A percentile compares a stretch with the other conserved stretches of the same genome.
phyloP scores from a whole-genome alignment of 1,140 invertebrate species.

The Asobara japonica region DNA sequence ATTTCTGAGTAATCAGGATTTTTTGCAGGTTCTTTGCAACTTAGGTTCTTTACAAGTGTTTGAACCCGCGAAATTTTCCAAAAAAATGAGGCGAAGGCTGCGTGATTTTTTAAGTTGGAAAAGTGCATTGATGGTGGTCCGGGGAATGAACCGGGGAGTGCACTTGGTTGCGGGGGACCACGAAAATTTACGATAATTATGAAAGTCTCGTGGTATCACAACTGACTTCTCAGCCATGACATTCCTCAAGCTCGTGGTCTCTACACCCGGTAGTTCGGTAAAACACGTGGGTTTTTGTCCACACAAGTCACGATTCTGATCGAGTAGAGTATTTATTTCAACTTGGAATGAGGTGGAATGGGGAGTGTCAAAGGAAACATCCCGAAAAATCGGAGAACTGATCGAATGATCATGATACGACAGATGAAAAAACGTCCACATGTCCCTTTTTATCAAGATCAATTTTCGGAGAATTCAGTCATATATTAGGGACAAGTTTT shows the following conservation, averaged over 20 bases:
- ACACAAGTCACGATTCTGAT: constrained; percentile 21
- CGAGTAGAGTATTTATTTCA: background rate
- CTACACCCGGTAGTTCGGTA: constrained; percentile 7
- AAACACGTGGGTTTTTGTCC: background rate
- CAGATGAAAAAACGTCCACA: background rate
- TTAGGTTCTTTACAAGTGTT: too few species aligned
- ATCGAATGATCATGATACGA: background rate
- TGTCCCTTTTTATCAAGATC: background rate
- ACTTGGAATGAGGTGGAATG: background rate
- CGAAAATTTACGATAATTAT: background rate
- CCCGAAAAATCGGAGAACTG: background rate
- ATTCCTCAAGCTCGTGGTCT: constrained; percentile 17
- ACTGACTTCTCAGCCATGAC: background rate
- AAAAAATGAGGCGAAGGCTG: too few species aligned
- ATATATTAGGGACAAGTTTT: background rate
- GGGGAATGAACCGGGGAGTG: too few species aligned
- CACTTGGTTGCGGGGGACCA: too few species aligned
- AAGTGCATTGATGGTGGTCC: too few species aligned
- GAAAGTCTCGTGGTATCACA: too few species aligned
- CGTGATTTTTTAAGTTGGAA: too few species aligned
- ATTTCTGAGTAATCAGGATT: too few species aligned
- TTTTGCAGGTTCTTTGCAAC: too few species aligned
- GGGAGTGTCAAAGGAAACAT: background rate
- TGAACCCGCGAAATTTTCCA: too few species aligned
- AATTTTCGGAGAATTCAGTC: background rate